Evolutionary conservation across 2,797 vertebrate species (phyloP), one percentile per base, ranked within the genome.

Genomic region (Periophthalmus magnuspinnatus): DNA sequence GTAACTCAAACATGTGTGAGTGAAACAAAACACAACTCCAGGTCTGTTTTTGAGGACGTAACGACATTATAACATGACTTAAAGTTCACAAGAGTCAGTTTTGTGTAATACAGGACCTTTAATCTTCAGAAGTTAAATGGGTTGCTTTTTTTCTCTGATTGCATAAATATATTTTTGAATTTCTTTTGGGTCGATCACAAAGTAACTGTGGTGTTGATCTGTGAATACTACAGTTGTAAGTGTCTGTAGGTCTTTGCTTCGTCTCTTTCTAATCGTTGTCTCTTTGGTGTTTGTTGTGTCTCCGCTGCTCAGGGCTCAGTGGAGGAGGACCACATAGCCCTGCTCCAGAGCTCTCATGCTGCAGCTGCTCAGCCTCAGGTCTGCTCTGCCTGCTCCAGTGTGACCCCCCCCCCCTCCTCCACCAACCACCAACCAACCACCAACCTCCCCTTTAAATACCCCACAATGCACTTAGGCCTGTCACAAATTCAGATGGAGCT

Each of bases 321-420:
- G 86, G 94, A 95, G 0, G 93, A 95, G 84, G 93, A 93, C 63
- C 86, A 93, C 0, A 88, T 94, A 82, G 87, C 92, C 63, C 71
- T 93, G 67, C 86, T 94, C 33, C 91, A 86, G 89, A 88, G 90
- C 21, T 90, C 93, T 79, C 92, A 93, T 34, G 58, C 88, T 76
- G 90, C 89, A 70, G 91, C 90, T 82, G 87, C 91, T 72, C 86
- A 88, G 58, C 81, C 88, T 76, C 93, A 95, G 94, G 94, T 95
- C 93, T 95, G 92, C 85, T 59, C 72, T 86, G 69, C 70, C 60
- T 22, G 38, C 13, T 47, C 21, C 41, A 28, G 62, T 17, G 62
- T 48, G 41, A 48, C 41, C 60, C 60, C 57, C 32, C 4, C 7
- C 8, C 32, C 17, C 59, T 11, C 7, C 17, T 8, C 16, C 58